These are phyloP conservation scores for Pitangus sulphuratus DNA, from an alignment of 2,797 vertebrate genomes.

Conservation along the genomic window DNA sequence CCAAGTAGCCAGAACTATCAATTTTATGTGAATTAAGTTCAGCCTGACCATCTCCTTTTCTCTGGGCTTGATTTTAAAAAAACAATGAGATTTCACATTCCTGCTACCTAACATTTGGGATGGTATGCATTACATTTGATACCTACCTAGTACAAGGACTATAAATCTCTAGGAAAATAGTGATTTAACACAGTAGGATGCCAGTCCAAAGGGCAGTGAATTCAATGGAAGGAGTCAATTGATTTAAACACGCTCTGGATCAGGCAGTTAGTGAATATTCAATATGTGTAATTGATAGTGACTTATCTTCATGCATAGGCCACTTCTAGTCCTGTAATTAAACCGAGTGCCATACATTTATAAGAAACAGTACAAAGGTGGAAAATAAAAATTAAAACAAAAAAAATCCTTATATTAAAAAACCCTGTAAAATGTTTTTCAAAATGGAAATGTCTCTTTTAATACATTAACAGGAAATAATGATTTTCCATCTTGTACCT, in stretches of 20 bases:
- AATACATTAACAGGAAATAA: background rate
- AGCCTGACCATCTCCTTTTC: background rate
- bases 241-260: background rate
- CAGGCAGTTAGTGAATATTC: conserved; percentile 13
- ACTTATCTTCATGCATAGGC: background rate
- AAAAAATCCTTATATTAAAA: background rate
- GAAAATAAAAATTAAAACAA: background rate
- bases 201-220: background rate
- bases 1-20: background rate
- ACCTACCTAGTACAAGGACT: background rate
- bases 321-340: conserved; percentile 2
- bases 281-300: conserved; percentile 29
- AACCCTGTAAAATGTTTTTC: background rate
- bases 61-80: conserved; percentile 16
- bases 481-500: background rate
- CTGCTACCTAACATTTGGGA: background rate
- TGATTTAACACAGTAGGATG: background rate
- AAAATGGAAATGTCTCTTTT: background rate
- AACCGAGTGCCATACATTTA: background rate
- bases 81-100: background rate
- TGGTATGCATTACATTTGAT: background rate
- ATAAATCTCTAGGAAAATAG: background rate
- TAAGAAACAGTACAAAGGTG: background rate
- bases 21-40: background rate
- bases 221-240: background rate